Conservation (phyloP, 2,797 vertebrate species). For the Hypotaenidia philippensis region DNA sequence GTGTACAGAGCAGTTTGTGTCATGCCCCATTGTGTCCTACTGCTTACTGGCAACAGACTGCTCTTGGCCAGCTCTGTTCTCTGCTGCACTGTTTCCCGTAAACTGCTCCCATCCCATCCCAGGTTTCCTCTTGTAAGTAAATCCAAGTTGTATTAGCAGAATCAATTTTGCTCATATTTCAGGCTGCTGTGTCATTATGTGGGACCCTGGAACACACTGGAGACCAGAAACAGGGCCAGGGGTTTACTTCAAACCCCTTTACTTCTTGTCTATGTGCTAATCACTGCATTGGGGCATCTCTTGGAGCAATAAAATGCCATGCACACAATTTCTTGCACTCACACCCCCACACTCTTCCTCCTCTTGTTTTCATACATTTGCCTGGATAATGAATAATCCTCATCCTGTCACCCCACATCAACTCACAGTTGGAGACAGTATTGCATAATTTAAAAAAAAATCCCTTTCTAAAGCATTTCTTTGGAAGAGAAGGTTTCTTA, state of each 20-base stretch:
- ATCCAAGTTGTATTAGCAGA: neutral
- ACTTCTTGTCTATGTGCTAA: neutral
- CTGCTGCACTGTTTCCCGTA: neutral
- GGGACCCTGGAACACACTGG: neutral
- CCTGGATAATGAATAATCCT: neutral
- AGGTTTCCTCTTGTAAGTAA: neutral
- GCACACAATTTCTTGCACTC: neutral
- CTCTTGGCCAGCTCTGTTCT: neutral
- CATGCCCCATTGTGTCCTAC: neutral
- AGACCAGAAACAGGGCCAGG: neutral
- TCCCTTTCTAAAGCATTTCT: neutral
- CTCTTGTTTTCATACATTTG: neutral
- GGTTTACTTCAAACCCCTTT: neutral
- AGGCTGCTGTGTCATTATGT: neutral
- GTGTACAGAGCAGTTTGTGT: neutral
- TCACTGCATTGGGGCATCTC: neutral
- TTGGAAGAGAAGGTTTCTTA: neutral
- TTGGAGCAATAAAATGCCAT: neutral
- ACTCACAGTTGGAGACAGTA: neutral
- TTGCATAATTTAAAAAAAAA: neutral
- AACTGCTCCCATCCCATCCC: neutral
- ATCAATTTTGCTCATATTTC: neutral
- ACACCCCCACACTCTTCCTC: neutral
- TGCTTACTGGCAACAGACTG: neutral
- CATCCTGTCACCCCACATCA: neutral